phyloP scores from a whole-genome alignment of 2,113 vertebrate species.

The Pycnonotus jocosus region DNA sequence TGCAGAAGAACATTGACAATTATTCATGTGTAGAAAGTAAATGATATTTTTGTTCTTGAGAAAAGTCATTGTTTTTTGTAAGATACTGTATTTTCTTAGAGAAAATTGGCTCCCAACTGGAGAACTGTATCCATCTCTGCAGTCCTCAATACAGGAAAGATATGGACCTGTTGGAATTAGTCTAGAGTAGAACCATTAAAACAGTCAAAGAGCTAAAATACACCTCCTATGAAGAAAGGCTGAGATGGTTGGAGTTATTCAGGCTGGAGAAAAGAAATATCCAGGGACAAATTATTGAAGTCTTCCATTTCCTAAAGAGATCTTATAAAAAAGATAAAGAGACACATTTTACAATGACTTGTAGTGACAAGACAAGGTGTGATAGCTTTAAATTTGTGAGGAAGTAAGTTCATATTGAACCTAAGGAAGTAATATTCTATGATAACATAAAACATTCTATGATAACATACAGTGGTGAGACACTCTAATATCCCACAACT shows the following conservation, averaged over 20 bases:
- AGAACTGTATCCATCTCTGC: not conserved
- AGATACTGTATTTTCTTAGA: not conserved
- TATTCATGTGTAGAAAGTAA: not conserved
- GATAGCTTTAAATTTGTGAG: not conserved
- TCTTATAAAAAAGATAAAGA: not conserved
- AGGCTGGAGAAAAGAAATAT: not conserved
- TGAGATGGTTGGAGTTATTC: not conserved
- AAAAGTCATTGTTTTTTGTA: not conserved
- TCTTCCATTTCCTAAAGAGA: not conserved
- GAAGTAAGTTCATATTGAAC: not conserved
- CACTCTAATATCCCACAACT: not conserved
- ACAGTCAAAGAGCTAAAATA: not conserved
- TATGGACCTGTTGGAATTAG: not conserved
- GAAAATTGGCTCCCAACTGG: accelerated
- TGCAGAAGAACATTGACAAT: not conserved
- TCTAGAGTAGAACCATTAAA: not conserved
- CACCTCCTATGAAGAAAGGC: accelerated
- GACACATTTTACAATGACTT: not conserved
- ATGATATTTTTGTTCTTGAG: not conserved
- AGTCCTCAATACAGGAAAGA: not conserved
- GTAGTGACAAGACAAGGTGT: accelerated
- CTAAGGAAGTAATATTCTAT: not conserved
- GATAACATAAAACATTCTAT: not conserved
- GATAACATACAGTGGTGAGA: not conserved
- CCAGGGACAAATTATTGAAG: not conserved